Percentiles rank a stretch among this genome's conserved stretches.
These are phyloP conservation scores for Zaprionus nigranus DNA, from an alignment of 1,140 invertebrate genomes.

Conservation along the genomic window DNA sequence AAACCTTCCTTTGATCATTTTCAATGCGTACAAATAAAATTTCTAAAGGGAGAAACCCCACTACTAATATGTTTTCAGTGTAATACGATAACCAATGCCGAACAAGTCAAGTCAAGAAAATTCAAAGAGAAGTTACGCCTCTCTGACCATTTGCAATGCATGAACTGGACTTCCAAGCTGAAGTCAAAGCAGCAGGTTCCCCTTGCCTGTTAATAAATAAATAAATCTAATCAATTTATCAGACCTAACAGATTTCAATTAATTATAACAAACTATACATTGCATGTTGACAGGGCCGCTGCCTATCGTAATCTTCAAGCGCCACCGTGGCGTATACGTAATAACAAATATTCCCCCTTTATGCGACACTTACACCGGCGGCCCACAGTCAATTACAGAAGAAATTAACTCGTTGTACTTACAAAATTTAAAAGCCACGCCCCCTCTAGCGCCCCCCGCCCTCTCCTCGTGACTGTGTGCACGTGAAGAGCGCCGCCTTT, in stretches of 20 bases:
- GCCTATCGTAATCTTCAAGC: background rate
- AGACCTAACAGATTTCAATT: background rate
- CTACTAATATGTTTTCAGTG: too few relatives aligned
- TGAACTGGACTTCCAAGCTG: too few relatives aligned
- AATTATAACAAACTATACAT: background rate
- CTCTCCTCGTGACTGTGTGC: background rate
- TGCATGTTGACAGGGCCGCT: background rate
- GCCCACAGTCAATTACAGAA: slow-evolving; percentile 13
- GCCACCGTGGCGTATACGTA: slow-evolving; percentile 5
- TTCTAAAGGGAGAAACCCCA: too few relatives aligned
- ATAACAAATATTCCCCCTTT: background rate
- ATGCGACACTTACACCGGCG: slow-evolving; percentile 1
- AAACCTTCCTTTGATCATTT: too few relatives aligned
- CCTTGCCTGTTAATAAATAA: too few relatives aligned
- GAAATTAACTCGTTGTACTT: slow-evolving; percentile 30
- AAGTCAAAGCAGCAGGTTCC: too few relatives aligned
- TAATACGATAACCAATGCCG: too few relatives aligned
- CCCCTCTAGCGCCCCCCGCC: background rate
- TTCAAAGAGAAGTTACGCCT: too few relatives aligned
- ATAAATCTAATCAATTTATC: background rate
- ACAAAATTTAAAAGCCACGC: slow-evolving; percentile 19
- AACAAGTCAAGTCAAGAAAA: too few relatives aligned
- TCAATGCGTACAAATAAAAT: too few relatives aligned
- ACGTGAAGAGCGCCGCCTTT: slow-evolving; percentile 39
- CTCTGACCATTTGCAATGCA: too few relatives aligned